A percentile compares a stretch with the other conserved stretches of the same genome.
Conservation (phyloP, 2,888 invertebrate species). For the Furcula furcula region DNA sequence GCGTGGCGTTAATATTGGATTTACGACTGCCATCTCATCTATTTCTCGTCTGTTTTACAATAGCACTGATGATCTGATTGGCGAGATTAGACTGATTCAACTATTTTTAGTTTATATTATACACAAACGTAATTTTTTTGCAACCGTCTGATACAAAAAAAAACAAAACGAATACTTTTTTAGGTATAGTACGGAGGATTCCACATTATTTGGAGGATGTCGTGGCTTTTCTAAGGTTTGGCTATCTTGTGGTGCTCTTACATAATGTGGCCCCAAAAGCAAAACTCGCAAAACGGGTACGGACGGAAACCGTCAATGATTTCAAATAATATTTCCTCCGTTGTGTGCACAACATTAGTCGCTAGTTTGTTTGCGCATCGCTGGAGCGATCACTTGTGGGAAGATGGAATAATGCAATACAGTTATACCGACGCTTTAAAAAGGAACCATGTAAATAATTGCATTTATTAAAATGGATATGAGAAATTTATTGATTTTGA, state of each 20-base stretch:
- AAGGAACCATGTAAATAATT: background rate
- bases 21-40: background rate
- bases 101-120: no score
- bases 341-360: slow-evolving; percentile 25
- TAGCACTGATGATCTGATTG: no score
- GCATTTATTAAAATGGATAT: background rate
- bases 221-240: no score
- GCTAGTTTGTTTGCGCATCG: slow-evolving; percentile 16
- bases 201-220: no score
- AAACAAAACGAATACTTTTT: no score
- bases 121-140: no score
- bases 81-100: no score
- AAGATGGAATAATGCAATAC: background rate
- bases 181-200: no score
- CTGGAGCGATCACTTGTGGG: background rate
- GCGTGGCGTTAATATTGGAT: slow-evolving; percentile 2
- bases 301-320: slow-evolving; percentile 34
- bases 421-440: background rate
- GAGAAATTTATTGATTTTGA: background rate
- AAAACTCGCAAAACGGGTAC: slow-evolving; percentile 20
- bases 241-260: no score
- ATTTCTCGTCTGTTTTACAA: no score
- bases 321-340: slow-evolving; percentile 37
- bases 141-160: no score
- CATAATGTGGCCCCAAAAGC: no score